Evolutionary conservation across 2,797 vertebrate species (phyloP).

Genomic region (Sebastes itinus): DNA sequence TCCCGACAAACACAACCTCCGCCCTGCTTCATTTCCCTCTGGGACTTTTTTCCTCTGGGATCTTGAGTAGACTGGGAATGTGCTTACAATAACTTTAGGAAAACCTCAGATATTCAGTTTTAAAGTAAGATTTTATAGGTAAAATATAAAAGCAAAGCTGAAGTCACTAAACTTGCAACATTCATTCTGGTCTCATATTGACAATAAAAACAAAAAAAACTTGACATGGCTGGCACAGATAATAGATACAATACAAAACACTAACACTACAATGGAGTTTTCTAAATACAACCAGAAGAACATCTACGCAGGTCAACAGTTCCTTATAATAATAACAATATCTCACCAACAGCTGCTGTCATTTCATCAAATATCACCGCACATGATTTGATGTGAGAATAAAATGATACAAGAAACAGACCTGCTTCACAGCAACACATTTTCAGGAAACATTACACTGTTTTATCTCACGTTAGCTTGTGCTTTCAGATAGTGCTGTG

Average conservation of each 20-base stretch:
- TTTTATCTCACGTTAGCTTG: slow-evolving; percentile 24
- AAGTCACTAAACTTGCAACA: slow-evolving; percentile 47
- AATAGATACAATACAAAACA: slow-evolving; percentile 56
- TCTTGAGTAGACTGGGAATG: neutral
- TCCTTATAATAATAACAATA: neutral
- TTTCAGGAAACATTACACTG: slow-evolving; percentile 20
- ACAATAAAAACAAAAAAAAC: slow-evolving; percentile 16
- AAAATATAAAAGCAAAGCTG: slow-evolving; percentile 17
- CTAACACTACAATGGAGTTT: slow-evolving; percentile 42
- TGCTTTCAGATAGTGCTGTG: slow-evolving; percentile 43
- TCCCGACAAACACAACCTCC: neutral
- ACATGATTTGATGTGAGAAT: neutral
- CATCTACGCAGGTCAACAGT: slow-evolving; percentile 28
- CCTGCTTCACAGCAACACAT: slow-evolving; percentile 29
- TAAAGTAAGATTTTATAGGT: slow-evolving; percentile 18
- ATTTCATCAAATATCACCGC: slow-evolving; percentile 26
- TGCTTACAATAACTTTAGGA: slow-evolving; percentile 11
- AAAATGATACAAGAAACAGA: slow-evolving; percentile 28
- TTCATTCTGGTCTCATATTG: slow-evolving; percentile 61
- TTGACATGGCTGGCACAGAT: slow-evolving; percentile 48
- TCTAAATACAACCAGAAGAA: slow-evolving; percentile 26
- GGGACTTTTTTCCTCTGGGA: neutral
- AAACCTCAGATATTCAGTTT: slow-evolving; percentile 3
- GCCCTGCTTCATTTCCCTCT: neutral
- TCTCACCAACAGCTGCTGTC: slow-evolving; percentile 25